Conservation (phyloP, 2,797 vertebrate species). For the Bufotes viridis region DNA sequence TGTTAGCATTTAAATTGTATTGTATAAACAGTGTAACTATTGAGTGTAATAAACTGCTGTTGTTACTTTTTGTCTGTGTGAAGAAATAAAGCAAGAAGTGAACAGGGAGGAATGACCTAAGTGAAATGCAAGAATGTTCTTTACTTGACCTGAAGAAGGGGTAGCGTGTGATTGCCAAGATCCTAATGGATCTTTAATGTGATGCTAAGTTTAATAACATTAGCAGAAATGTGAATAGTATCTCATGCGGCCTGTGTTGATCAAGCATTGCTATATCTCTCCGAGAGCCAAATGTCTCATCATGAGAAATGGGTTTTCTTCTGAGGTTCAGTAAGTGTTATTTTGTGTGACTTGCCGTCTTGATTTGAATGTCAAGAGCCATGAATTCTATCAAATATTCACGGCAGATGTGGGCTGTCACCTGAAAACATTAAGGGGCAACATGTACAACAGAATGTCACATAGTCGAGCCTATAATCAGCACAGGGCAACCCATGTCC, state of each 20-base stretch:
- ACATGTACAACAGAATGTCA: not conserved
- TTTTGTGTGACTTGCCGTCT: not conserved
- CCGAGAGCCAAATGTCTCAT: not conserved
- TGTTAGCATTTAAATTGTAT: too few relatives aligned
- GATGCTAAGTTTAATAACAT: conserved; percentile 15
- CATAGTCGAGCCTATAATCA: not conserved
- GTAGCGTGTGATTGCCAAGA: conserved; percentile 6
- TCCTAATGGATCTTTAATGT: conserved; percentile 19
- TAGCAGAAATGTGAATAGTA: conserved; percentile 33
- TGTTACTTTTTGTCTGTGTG: too few relatives aligned
- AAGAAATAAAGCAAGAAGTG: not conserved
- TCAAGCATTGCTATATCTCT: not conserved
- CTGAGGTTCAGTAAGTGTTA: not conserved
- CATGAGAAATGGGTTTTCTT: not conserved
- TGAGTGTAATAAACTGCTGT: too few relatives aligned
- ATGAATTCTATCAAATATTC: not conserved
- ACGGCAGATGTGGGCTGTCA: not conserved
- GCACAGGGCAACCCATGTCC: not conserved
- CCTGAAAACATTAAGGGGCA: too few relatives aligned
- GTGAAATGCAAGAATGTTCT: not conserved
- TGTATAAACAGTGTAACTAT: too few relatives aligned
- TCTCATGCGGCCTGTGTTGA: not conserved
- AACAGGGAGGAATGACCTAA: not conserved
- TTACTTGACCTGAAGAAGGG: conserved; percentile 6
- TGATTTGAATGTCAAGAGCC: not conserved